A percentile compares a stretch with the other conserved stretches of the same genome.
These are phyloP conservation scores for Labrus mixtus DNA, from an alignment of 2,113 vertebrate genomes.

Conservation along the genomic window DNA sequence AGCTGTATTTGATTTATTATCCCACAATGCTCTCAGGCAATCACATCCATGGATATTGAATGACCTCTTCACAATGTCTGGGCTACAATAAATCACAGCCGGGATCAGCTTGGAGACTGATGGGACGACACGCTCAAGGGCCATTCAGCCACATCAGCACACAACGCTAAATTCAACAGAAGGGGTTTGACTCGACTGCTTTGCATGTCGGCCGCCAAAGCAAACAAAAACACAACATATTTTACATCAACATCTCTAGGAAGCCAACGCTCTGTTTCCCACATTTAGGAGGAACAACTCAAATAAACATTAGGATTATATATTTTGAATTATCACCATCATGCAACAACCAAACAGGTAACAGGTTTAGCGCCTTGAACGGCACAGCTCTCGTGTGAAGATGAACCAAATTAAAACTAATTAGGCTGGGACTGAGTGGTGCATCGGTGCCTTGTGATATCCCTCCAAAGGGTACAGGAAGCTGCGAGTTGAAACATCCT, in stretches of 20 bases:
- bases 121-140: slow-evolving; percentile 22
- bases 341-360: background rate
- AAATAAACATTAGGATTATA: no score
- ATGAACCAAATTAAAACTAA: slow-evolving; percentile 15
- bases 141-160: slow-evolving; percentile 1
- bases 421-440: background rate
- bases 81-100: slow-evolving; percentile 30
- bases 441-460: background rate
- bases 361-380: background rate
- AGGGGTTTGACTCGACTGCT: slow-evolving; percentile 6
- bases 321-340: no score
- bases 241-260: no score
- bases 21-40: slow-evolving; percentile 19
- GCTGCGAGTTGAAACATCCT: slow-evolving; percentile 16
- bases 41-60: slow-evolving; percentile 46
- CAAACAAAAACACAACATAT: background rate
- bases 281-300: no score
- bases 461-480: slow-evolving; percentile 13
- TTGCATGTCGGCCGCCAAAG: background rate
- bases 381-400: slow-evolving; percentile 1
- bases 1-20: slow-evolving; percentile 46
- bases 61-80: slow-evolving; percentile 29
- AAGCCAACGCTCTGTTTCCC: no score
- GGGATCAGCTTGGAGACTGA: slow-evolving; percentile 28
- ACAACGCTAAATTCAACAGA: slow-evolving; percentile 3